A percentile compares a stretch with the other conserved stretches of the same genome.
phyloP scores from a whole-genome alignment of 2,888 invertebrate species.

The Cryptus viduatorius region DNA sequence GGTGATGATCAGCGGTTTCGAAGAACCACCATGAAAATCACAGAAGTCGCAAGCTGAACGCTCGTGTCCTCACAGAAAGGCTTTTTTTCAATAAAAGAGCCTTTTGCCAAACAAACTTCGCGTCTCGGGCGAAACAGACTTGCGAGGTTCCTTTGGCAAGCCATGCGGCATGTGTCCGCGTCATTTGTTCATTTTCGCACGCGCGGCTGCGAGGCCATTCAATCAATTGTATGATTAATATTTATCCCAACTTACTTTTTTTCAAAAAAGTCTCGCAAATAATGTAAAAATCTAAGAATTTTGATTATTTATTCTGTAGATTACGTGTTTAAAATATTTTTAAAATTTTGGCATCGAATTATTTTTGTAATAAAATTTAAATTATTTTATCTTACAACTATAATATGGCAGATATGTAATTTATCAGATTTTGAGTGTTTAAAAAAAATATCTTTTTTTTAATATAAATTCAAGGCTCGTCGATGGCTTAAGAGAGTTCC shows the following conservation, averaged over 20 bases:
- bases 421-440: not conserved
- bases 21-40: slow-evolving; percentile 8
- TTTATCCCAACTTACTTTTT: not conserved
- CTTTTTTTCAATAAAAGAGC: slow-evolving; percentile 78
- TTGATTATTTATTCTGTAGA: too few species aligned
- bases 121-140: slow-evolving; percentile 72
- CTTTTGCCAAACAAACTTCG: slow-evolving; percentile 84
- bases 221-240: slow-evolving; percentile 31
- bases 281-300: not conserved
- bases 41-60: slow-evolving; percentile 79
- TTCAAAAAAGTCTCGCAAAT: not conserved
- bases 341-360: too few species aligned
- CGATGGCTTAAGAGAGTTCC: not conserved
- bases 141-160: slow-evolving; percentile 84
- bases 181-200: slow-evolving; percentile 85
- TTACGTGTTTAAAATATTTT: too few species aligned
- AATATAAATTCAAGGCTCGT: not conserved
- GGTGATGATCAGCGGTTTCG: slow-evolving; percentile 4
- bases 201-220: slow-evolving; percentile 83
- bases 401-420: not conserved
- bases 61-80: slow-evolving; percentile 85
- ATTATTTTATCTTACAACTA: too few species aligned
- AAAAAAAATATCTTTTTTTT: not conserved
- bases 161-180: slow-evolving; percentile 85
- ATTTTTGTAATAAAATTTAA: too few species aligned